These are phyloP conservation scores for Eudemis profundana DNA, from an alignment of 2,888 invertebrate genomes.

Conservation along the genomic window DNA sequence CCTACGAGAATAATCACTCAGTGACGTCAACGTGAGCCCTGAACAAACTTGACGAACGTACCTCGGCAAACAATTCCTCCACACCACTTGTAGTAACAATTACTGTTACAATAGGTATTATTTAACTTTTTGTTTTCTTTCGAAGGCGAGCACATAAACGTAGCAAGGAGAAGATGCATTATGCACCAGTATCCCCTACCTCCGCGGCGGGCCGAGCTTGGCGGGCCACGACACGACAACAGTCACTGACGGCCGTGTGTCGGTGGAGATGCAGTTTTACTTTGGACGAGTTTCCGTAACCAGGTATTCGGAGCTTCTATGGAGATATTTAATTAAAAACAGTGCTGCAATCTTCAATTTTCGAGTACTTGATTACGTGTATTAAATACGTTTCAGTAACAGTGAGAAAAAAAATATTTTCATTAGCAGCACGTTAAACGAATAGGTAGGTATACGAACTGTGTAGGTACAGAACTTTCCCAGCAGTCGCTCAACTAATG, in stretches of 20 bases:
- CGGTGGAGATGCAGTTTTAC: no score
- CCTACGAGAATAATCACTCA: constrained; percentile 4
- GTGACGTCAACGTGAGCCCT: constrained; percentile 29
- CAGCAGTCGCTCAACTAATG: constrained; percentile 15
- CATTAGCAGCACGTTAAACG: not conserved
- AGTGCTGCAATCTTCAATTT: no score
- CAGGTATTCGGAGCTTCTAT: no score
- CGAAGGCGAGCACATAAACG: not conserved
- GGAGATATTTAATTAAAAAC: no score
- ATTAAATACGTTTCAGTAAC: no score
- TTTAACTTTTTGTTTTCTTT: not conserved
- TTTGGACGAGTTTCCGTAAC: no score
- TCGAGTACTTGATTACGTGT: no score
- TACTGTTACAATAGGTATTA: not conserved
- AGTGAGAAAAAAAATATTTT: no score
- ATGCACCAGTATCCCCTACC: no score
- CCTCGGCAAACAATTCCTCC: constrained; percentile 6
- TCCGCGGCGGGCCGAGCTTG: no score
- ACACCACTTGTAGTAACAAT: not conserved
- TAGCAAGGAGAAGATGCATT: not conserved
- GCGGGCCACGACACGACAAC: no score
- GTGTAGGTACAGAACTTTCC: constrained; percentile 32
- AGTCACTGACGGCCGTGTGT: no score
- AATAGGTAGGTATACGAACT: not conserved
- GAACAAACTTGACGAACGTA: constrained; percentile 19